A percentile compares a stretch with the other conserved stretches of the same genome.
Evolutionary conservation across 2,888 invertebrate genomes (phyloP).

Genomic region (Lepidocyrtoides sp.): DNA sequence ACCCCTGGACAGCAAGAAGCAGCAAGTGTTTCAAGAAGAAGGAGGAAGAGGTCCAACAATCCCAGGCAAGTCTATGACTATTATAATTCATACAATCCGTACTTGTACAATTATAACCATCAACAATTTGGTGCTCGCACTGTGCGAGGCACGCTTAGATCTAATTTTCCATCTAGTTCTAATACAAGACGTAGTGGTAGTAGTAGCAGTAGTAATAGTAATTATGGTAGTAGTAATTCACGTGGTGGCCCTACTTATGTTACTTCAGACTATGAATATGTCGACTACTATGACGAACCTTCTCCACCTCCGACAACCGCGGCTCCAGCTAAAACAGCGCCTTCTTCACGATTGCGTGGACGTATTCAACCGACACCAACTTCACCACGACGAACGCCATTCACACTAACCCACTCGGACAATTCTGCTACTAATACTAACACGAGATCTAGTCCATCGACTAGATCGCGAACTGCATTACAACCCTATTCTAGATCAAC

Average conservation of each 20-base stretch:
- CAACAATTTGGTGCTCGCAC: constrained; percentile 80
- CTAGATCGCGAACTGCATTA: constrained; percentile 60
- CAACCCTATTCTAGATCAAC: constrained; percentile 62
- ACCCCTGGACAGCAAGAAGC: constrained; percentile 68
- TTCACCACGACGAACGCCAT: constrained; percentile 83
- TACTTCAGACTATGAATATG: constrained; percentile 85
- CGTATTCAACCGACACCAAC: constrained; percentile 85
- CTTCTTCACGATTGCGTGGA: constrained; percentile 83
- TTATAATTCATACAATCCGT: constrained; percentile 75
- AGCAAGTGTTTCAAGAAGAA: constrained; percentile 47
- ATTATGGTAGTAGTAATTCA: constrained; percentile 81
- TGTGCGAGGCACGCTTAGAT: constrained; percentile 80
- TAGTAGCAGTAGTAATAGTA: constrained; percentile 80
- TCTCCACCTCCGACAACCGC: constrained; percentile 86
- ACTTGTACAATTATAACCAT: constrained; percentile 72
- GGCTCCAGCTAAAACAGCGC: constrained; percentile 72
- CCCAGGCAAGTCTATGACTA: constrained; percentile 83
- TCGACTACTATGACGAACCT: constrained; percentile 85
- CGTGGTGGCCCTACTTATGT: constrained; percentile 81
- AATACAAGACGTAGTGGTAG: constrained; percentile 81
- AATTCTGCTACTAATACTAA: constrained; percentile 76
- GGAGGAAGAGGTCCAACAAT: constrained; percentile 78
- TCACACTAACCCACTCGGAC: constrained; percentile 84
- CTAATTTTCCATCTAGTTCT: constrained; percentile 81
- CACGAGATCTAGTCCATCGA: constrained; percentile 59